Base-by-base conservation (phyloP, 2,113 vertebrate genomes). In the Calyptomena viridis region DNA sequence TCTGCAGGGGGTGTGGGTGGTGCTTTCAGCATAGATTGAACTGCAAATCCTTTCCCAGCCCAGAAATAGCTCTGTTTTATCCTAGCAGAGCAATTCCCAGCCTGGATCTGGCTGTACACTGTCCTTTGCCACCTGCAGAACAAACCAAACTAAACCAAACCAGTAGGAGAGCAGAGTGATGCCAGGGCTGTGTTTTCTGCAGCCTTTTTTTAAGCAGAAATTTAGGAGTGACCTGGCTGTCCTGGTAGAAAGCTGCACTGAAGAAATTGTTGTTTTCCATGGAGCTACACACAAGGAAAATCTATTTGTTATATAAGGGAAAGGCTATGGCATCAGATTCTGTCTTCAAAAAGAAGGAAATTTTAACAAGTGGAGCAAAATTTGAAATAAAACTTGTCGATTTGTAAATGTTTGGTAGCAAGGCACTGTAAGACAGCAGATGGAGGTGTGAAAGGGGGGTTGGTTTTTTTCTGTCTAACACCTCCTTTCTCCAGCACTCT, bases 381-480 rank as follows among this genome's bases (percentile, higher is more conserved):
- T 55, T 25, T 42, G 73, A 71, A 80, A 47, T 63, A 22, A 84
- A 81, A 35, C 44, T 20, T 37, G 33, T 82, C 64, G 21, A 74
- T 87, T 63, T 67, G 67, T 74, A 62, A 73, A 89, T 75, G 73
- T 84, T 93, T 84, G 81, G 60, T 63, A 69, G 89, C 56, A 6
- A 52, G 30, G 86, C 81, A 28, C 84, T 78, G 69, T 13, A 35
- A 93, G 88, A 72, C 7, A 85, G 86, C 94, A 95, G 93, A 84
- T 30, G 77, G 95, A 78, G 87, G 81, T 75, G 84, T 82, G 78
- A 75, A 67, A 81, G 87, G 93, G 87, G 64, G 13, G 58, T 89
- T 15, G 67, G 46, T 76, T 89, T 71, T 89, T 81, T 75, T 47
- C 94, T 94, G 90, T 84, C 89, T 91, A 81, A 86, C 92, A 93